Percentiles rank a stretch among this genome's conserved stretches.
Conservation (phyloP, 2,797 vertebrate species). For the Eulemur coronatus region DNA sequence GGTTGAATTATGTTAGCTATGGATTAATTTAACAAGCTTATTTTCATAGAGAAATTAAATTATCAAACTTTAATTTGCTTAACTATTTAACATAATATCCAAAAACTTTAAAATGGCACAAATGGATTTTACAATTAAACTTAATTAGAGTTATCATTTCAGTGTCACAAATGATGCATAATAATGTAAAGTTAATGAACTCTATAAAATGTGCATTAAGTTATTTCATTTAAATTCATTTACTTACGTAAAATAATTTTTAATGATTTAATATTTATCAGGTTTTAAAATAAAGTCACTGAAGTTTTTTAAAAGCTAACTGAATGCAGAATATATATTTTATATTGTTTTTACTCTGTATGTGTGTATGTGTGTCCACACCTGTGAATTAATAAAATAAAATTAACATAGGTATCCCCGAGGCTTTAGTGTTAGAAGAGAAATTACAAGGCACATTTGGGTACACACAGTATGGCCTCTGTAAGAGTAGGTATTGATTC, state of each 20-base stretch:
- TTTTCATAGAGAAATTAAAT: conserved; percentile 69
- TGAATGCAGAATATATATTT: neutral
- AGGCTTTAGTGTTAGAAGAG: neutral
- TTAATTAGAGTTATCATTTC: conserved; percentile 65
- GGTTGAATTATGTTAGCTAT: conserved; percentile 60
- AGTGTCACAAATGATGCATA: conserved; percentile 70
- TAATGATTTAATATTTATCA: conserved; percentile 67
- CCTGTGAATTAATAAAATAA: neutral
- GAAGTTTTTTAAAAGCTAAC: neutral
- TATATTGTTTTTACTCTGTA: neutral
- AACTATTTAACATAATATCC: conserved; percentile 49
- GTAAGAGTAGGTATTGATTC: neutral
- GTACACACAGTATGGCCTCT: neutral
- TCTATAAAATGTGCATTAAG: conserved; percentile 73
- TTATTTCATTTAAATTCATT: conserved; percentile 74
- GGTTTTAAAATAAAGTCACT: neutral
- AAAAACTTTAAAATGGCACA: conserved; percentile 60
- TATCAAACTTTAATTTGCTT: conserved; percentile 38
- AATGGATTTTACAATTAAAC: conserved; percentile 55
- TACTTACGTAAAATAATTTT: conserved; percentile 71
- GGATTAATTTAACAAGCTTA: conserved; percentile 64
- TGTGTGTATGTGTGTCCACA: neutral
- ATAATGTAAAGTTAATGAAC: conserved; percentile 69
- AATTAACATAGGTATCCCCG: neutral
- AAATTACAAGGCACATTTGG: neutral